Evolutionary conservation across 2,113 vertebrate species (phyloP), one percentile per base, ranked within the genome.

Genomic region (Cephalopholis sonnerati): DNA sequence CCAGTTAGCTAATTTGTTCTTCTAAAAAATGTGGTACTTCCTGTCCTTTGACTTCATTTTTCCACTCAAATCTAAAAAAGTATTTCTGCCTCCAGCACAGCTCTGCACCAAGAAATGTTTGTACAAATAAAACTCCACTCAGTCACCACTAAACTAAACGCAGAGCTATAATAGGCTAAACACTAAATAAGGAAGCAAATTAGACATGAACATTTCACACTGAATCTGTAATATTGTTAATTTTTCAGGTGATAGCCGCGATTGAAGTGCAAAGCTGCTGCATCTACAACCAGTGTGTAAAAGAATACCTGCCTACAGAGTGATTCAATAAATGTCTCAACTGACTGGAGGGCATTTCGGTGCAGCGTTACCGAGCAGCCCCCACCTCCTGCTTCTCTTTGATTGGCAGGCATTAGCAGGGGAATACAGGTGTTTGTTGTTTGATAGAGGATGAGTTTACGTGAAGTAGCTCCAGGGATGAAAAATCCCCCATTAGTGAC

Each of bases 401-500:
- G 82, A 89, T 66, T 68, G 90, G 79, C 84, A 71, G 69, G 54
- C 39, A 64, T 64, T 83, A 72, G 13, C 91, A 79, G 27, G 86
- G 84, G 89, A 92, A 81, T 89, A 58, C 85, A 90, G 87, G 88
- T 90, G 83, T 90, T 90, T 90, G 87, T 82, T 93, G 90, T 88
- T 77, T 84, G 84, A 83, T 87, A 74, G 72, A 82, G 75, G 83
- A 84, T 61, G 79, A 77, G 78, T 89, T 91, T 88, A 77, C 59
- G 71, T 84, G 81, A 85, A 85, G 88, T 78, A 76, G 79, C 80
- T 93, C 86, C 62, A 70, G 91, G 91, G 86, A 93, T 79, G 55
- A 80, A 82, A 88, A 88, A 86, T 65, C 70, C 81, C 79, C 88
- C 91, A 91, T 93, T 91, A 91, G 91, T 87, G 89, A 91, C 90